A percentile compares a stretch with the other conserved stretches of the same genome.
phyloP scores from a whole-genome alignment of 2,888 invertebrate genomes.

The Limenitis camilla region DNA sequence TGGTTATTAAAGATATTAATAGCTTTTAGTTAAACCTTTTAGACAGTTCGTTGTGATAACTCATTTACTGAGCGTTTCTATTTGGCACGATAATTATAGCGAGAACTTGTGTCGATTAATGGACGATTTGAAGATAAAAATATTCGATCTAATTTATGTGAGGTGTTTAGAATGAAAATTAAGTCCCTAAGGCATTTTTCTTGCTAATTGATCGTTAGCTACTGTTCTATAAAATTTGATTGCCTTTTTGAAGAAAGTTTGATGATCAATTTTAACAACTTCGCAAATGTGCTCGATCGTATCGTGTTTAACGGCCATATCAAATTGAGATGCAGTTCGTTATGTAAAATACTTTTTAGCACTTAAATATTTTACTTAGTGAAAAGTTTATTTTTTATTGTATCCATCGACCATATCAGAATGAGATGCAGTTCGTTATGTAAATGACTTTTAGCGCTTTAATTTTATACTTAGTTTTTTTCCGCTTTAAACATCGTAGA shows the following conservation, averaged over 20 bases:
- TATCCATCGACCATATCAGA: neutral
- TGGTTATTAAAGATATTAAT: constrained; percentile 14
- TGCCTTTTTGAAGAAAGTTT: constrained; percentile 13
- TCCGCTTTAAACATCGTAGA: too few species aligned
- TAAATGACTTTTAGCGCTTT: too few species aligned
- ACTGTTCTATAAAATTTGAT: constrained; percentile 32
- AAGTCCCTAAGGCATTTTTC: constrained; percentile 16
- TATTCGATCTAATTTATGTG: constrained; percentile 11
- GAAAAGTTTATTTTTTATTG: neutral
- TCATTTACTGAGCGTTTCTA: constrained; percentile 11
- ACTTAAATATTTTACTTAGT: constrained; percentile 7
- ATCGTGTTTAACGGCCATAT: constrained; percentile 17
- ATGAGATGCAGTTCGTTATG: too few species aligned
- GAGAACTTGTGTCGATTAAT: constrained; percentile 2
- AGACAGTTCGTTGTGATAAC: constrained; percentile 11
- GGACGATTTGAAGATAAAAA: constrained; percentile 3
- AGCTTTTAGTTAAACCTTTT: constrained; percentile 5
- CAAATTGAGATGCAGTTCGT: constrained; percentile 13
- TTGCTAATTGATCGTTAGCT: constrained; percentile 37
- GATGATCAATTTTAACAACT: constrained; percentile 15
- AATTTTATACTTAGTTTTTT: too few species aligned
- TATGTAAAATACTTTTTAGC: constrained; percentile 5
- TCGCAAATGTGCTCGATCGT: constrained; percentile 12
- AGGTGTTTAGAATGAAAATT: constrained; percentile 22
- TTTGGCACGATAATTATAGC: constrained; percentile 9